phyloP scores from a whole-genome alignment of 1,140 invertebrate species.

The Neelides sp. region DNA sequence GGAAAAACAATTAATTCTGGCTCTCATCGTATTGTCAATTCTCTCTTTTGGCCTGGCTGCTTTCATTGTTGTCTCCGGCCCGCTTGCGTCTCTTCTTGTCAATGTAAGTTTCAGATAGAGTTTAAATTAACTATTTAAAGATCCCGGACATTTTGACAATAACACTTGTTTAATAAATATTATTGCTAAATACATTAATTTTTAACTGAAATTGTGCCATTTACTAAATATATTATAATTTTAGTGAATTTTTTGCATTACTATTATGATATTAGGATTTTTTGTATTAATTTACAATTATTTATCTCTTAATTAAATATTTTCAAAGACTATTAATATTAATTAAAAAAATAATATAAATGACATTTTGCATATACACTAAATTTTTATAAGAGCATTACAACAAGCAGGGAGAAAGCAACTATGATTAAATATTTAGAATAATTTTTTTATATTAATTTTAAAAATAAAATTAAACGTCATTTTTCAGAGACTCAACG shows the following conservation, averaged over 20 bases:
- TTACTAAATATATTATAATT: neutral
- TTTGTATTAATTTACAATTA: too few relatives aligned
- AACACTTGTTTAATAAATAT: neutral
- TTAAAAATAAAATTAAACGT: neutral
- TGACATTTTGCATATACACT: neutral
- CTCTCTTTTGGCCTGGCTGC: conserved; percentile 17
- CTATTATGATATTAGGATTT: neutral
- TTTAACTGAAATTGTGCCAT: neutral
- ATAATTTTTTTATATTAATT: neutral
- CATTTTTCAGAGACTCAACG: neutral
- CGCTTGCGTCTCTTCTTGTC: conserved; percentile 12
- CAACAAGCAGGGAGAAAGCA: neutral
- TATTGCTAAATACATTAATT: neutral
- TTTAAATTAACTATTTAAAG: neutral
- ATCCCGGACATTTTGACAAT: neutral
- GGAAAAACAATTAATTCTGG: conserved; percentile 17
- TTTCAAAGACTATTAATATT: neutral
- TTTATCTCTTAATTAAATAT: too few relatives aligned
- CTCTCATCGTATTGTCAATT: conserved; percentile 16
- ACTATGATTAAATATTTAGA: neutral
- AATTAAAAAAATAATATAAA: neutral
- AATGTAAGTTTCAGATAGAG: conserved; percentile 13
- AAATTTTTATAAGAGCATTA: neutral
- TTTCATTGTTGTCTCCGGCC: conserved; percentile 20
- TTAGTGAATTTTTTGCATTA: neutral